These are phyloP conservation scores for Brachyptera risi DNA, from an alignment of 2,888 invertebrate genomes.

Conservation along the genomic window DNA sequence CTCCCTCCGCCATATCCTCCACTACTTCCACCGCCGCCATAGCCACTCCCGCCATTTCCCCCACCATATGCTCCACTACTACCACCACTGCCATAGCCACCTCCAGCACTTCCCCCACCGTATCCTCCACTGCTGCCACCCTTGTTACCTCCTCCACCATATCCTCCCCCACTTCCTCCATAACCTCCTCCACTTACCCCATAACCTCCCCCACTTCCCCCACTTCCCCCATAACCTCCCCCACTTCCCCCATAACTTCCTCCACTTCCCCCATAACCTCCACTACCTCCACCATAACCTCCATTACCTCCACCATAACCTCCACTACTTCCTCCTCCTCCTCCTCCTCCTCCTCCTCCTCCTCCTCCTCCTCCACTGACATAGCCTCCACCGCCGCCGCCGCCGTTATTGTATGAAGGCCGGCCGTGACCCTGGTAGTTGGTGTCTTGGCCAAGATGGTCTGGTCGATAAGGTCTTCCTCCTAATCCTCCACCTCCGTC, in stretches of 20 bases:
- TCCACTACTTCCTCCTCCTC: conserved; percentile 34
- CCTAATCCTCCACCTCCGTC: conserved; percentile 38
- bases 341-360: conserved; percentile 41
- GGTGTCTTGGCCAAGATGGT: conserved; percentile 49
- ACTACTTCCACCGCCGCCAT: conserved; percentile 24
- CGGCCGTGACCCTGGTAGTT: conserved; percentile 44
- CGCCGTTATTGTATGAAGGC: conserved; percentile 41
- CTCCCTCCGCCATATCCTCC: conserved; percentile 4
- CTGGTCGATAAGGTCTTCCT: conserved; percentile 44
- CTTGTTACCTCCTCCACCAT: conserved; percentile 34
- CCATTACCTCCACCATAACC: conserved; percentile 39
- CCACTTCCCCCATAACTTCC: conserved; percentile 45
- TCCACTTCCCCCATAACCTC: conserved; percentile 41
- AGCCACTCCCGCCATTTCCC: conserved; percentile 19
- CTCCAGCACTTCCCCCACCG: conserved; percentile 10
- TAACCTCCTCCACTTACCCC: conserved; percentile 29
- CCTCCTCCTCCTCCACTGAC: conserved; percentile 16
- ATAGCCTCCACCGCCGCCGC: conserved; percentile 24
- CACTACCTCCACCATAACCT: conserved; percentile 38
- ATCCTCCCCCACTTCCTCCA: conserved; percentile 30
- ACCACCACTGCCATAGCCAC: conserved; percentile 23
- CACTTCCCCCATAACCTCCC: too few relatives aligned
- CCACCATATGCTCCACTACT: conserved; percentile 28
- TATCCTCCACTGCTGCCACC: conserved; percentile 1
- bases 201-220: conserved; percentile 40